A percentile compares a stretch with the other conserved stretches of the same genome.
Evolutionary conservation across 1,140 invertebrate genomes (phyloP).

Genomic region (Sarcophaga peregrina): DNA sequence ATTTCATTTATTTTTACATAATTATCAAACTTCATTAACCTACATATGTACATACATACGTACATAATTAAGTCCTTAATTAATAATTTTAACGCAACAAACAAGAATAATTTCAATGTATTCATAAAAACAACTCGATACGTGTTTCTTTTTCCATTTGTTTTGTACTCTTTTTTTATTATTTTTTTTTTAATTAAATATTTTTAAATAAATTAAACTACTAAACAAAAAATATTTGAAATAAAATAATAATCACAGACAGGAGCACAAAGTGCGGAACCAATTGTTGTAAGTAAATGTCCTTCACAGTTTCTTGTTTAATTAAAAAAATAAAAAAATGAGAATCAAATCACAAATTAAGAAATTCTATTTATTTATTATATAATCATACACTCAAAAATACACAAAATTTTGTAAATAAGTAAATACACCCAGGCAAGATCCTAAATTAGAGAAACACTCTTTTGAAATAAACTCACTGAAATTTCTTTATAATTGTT

Average conservation of each 20-base stretch:
- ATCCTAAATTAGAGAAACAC: neutral
- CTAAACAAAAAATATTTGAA: too few species aligned
- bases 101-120: conserved; percentile 20
- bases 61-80: too few species aligned
- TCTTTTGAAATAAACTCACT: conserved; percentile 21
- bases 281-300: conserved; percentile 89
- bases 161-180: conserved; percentile 42
- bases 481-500: neutral
- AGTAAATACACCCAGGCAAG: conserved; percentile 17
- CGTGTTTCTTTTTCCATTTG: conserved; percentile 40
- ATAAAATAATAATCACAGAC: conserved; percentile 72
- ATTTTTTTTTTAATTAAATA: conserved; percentile 40
- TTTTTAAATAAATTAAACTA: neutral
- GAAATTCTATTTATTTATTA: conserved; percentile 9
- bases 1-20: too few species aligned
- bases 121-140: conserved; percentile 37
- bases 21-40: too few species aligned
- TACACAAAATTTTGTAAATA: conserved; percentile 23
- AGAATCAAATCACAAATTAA: conserved; percentile 22
- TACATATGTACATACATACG: too few species aligned
- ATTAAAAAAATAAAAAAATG: conserved; percentile 36
- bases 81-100: neutral
- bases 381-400: conserved; percentile 13
- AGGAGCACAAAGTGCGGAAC: conserved; percentile 90
- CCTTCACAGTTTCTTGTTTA: conserved; percentile 49